Percentiles rank a stretch among this genome's conserved stretches.
Evolutionary conservation across 2,888 invertebrate species (phyloP).

Genomic region (Thysanoteuthis rhombus): DNA sequence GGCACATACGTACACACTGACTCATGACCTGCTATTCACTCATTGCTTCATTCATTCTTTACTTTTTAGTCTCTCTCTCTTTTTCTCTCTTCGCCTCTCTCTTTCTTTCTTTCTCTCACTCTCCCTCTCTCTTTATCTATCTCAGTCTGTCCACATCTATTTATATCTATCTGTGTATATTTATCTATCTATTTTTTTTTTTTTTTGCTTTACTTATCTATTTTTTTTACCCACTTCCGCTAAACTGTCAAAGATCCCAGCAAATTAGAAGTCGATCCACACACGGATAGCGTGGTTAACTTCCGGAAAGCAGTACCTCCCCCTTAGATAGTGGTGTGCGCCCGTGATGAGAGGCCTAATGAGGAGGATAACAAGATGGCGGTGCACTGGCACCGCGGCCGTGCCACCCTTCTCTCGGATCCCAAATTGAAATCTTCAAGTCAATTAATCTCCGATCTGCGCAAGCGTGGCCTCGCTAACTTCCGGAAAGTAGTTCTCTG

Average conservation of each 20-base stretch:
- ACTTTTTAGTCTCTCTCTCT: no score
- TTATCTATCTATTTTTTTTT: slow-evolving; percentile 13
- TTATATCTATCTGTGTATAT: background rate
- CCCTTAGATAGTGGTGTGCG: background rate
- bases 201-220: no score
- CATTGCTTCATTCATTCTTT: background rate
- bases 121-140: background rate
- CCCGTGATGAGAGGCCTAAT: slow-evolving; percentile 12
- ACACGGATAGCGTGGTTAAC: slow-evolving; percentile 12
- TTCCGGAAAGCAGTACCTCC: background rate
- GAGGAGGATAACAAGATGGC: background rate
- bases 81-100: no score
- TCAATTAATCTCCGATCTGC: slow-evolving; percentile 12
- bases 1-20: background rate
- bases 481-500: background rate
- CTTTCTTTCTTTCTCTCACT: rapidly evolving
- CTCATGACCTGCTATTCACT: no score
- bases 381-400: background rate
- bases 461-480: slow-evolving; percentile 12
- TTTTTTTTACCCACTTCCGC: slow-evolving; percentile 33
- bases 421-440: slow-evolving; percentile 12
- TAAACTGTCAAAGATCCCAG: background rate
- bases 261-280: slow-evolving; percentile 12
- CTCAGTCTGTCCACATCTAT: background rate
- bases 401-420: background rate